Evolutionary conservation across 2,797 vertebrate species (phyloP).

Genomic region (Benthosema pterotum): DNA sequence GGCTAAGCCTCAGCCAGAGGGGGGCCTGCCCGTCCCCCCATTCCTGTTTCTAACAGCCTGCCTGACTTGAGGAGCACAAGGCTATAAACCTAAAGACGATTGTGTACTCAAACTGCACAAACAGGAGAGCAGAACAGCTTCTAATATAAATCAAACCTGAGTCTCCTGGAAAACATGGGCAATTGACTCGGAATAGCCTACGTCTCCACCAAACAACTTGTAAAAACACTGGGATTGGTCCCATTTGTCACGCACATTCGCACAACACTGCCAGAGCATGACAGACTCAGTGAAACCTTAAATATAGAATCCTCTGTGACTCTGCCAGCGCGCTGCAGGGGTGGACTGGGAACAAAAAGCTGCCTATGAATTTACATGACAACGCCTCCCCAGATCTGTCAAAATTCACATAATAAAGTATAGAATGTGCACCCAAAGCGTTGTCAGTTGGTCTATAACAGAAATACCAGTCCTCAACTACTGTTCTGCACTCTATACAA

Average conservation of each 20-base stretch:
- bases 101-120: conserved; percentile 23
- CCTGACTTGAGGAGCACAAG: conserved; percentile 26
- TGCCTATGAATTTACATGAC: too few species aligned
- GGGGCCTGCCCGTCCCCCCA: too few species aligned
- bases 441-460: too few species aligned
- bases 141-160: conserved; percentile 45
- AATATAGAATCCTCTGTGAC: conserved; percentile 23
- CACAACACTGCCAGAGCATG: conserved; percentile 17
- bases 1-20: too few species aligned
- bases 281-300: conserved; percentile 20
- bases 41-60: background rate
- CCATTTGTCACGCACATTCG: conserved; percentile 51
- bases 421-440: too few species aligned
- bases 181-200: conserved; percentile 34
- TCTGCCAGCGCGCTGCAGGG: conserved; percentile 17
- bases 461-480: too few species aligned
- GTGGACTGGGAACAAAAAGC: too few species aligned
- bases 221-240: conserved; percentile 51
- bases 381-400: too few species aligned
- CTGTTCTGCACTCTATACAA: too few species aligned
- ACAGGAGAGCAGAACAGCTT: conserved; percentile 31
- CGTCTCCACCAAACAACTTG: conserved; percentile 43
- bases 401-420: too few species aligned
- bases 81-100: conserved; percentile 48
- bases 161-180: conserved; percentile 59